Percentiles rank a stretch among this genome's conserved stretches.
phyloP scores from a whole-genome alignment of 2,797 vertebrate species.

The Zalophus californianus region DNA sequence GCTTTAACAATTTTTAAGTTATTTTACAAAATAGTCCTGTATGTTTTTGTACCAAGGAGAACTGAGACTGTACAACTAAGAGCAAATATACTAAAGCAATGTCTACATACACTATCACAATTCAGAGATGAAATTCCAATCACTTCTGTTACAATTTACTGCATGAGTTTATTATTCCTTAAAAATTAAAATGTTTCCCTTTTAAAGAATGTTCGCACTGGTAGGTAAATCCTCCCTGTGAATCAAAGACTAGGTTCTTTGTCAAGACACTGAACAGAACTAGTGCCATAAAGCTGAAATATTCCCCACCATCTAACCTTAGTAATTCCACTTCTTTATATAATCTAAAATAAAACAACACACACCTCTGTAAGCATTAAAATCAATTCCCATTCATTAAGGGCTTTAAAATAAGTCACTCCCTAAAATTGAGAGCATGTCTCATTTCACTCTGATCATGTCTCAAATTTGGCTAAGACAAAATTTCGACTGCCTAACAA shows the following conservation, averaged over 20 bases:
- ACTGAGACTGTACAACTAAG: not conserved
- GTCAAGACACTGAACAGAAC: not conserved
- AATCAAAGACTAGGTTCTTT: not conserved
- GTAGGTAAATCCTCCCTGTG: not conserved
- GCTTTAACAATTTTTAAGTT: not conserved
- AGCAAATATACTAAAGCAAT: not conserved
- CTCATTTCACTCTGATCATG: constrained; percentile 1
- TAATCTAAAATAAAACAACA: not conserved
- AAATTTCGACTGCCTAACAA: constrained; percentile 2
- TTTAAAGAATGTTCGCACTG: not conserved
- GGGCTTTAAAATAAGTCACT: constrained; percentile 6
- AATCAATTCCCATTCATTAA: not conserved
- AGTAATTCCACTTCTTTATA: not conserved
- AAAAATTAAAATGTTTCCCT: not conserved
- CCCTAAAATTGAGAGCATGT: not conserved
- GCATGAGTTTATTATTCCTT: not conserved
- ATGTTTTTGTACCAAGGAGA: not conserved
- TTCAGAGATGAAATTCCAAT: not conserved
- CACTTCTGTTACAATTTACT: not conserved
- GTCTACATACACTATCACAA: not conserved
- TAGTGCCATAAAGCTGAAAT: not conserved
- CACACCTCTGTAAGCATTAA: not conserved
- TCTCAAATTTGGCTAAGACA: constrained; percentile 15
- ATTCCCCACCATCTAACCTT: not conserved
- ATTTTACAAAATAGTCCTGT: not conserved